Evolutionary conservation across 2,797 vertebrate genomes (phyloP).

Genomic region (Artibeus lituratus): DNA sequence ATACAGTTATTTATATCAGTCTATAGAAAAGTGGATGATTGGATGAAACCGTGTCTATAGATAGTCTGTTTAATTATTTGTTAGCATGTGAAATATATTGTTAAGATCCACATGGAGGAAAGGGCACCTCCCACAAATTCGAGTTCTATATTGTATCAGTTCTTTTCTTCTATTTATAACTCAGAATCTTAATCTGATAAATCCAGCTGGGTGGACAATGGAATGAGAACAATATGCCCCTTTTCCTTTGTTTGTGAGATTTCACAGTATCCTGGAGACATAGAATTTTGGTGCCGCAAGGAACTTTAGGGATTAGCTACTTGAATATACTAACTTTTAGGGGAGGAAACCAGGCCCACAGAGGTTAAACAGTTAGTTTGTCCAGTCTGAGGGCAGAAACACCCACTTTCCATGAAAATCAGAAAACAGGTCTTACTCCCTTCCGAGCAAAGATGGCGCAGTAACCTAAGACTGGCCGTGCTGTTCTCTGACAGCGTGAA

Average conservation of each 20-base stretch:
- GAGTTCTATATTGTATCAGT: constrained; percentile 12
- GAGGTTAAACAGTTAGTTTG: not conserved
- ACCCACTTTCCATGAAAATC: not conserved
- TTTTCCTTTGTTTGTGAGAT: constrained; percentile 36
- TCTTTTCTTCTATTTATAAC: constrained; percentile 60
- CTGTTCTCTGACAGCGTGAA: not conserved
- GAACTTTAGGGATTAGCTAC: not conserved
- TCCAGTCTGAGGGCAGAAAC: not conserved
- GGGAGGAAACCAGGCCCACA: not conserved
- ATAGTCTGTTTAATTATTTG: constrained; percentile 51
- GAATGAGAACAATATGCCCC: constrained; percentile 51
- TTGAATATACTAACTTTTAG: not conserved
- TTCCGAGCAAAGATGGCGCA: not conserved
- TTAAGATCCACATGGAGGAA: constrained; percentile 21
- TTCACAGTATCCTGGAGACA: not conserved
- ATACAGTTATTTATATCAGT: constrained; percentile 61
- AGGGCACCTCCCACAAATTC: constrained; percentile 2
- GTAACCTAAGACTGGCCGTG: not conserved
- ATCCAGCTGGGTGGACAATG: constrained; percentile 69
- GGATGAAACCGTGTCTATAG: constrained; percentile 52
- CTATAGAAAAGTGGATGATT: constrained; percentile 33
- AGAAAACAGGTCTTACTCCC: not conserved
- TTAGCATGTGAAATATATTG: constrained; percentile 20
- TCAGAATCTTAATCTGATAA: constrained; percentile 63
- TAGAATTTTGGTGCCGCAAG: not conserved